These are phyloP conservation scores for Chondrilla cf. caribensis DNA, from an alignment of 37 sponge, comb jelly and placozoan species.

Conservation along the genomic window DNA sequence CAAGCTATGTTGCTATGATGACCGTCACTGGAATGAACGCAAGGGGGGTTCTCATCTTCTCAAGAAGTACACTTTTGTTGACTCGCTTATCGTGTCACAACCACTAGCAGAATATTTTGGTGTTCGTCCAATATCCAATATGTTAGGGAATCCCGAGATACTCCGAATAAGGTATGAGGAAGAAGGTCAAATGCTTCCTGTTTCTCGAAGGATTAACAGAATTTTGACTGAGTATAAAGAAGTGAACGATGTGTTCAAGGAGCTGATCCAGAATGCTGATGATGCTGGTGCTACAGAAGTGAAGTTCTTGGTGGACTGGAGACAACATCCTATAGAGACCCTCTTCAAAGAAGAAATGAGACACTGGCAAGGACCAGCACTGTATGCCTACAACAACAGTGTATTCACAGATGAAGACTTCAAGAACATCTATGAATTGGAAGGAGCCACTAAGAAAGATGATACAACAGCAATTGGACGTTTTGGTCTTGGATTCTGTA, in stretches of 20 bases:
- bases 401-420: slow-evolving; percentile 74
- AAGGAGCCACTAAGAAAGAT: slow-evolving; percentile 61
- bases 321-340: slow-evolving; percentile 31
- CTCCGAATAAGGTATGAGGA: slow-evolving; percentile 25
- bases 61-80: slow-evolving; percentile 36
- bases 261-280: slow-evolving; percentile 90
- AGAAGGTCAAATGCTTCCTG: slow-evolving; percentile 31
- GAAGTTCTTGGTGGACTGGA: slow-evolving; percentile 76
- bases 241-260: slow-evolving; percentile 77
- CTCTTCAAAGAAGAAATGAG: slow-evolving; percentile 51
- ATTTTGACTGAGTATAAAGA: slow-evolving; percentile 62
- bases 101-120: slow-evolving; percentile 43
- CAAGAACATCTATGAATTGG: slow-evolving; percentile 65
- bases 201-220: slow-evolving; percentile 54
- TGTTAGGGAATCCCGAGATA: slow-evolving; percentile 50
- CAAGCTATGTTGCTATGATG: slow-evolving; percentile 48
- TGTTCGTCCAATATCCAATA: slow-evolving; percentile 42
- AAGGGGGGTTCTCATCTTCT: background rate
- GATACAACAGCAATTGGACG: slow-evolving; percentile 73
- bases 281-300: slow-evolving; percentile 76
- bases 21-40: slow-evolving; percentile 33
- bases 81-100: slow-evolving; percentile 4
- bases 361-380: slow-evolving; percentile 84
- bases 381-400: slow-evolving; percentile 67
- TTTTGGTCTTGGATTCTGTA: slow-evolving; percentile 85